Evolutionary conservation across 2,888 invertebrate species (phyloP).

Genomic region (Morinoia aosen): DNA sequence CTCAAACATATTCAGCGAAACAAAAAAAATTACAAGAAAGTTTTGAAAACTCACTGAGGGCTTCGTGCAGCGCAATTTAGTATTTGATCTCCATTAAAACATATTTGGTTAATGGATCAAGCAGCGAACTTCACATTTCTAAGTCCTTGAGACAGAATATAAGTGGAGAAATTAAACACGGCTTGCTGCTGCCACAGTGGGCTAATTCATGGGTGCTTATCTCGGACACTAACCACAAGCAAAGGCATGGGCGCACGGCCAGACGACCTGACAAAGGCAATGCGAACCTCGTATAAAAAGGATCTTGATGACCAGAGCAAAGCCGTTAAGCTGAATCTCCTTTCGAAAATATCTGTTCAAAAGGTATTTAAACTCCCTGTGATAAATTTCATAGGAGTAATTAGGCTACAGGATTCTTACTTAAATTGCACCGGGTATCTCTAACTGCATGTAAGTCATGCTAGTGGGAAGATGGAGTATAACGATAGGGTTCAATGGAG

Average conservation of each 20-base stretch:
- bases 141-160: conserved; percentile 1
- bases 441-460: background rate
- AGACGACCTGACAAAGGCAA: background rate
- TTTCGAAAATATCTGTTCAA: background rate
- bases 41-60: background rate
- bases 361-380: background rate
- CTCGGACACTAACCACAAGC: background rate
- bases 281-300: background rate
- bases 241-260: background rate
- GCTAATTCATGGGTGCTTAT: background rate
- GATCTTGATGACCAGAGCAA: background rate
- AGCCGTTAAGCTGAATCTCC: background rate
- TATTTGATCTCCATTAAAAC: background rate
- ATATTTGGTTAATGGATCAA: background rate
- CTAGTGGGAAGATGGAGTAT: background rate
- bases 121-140: background rate
- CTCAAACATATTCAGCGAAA: background rate
- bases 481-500: background rate
- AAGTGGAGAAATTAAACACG: conserved; percentile 10
- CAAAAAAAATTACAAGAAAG: background rate
- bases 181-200: conserved; percentile 7
- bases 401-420: background rate
- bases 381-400: background rate
- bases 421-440: background rate
- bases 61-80: background rate